Evolutionary conservation across 2,797 vertebrate species (phyloP).

Genomic region (Acrossocheilus fasciatus): DNA sequence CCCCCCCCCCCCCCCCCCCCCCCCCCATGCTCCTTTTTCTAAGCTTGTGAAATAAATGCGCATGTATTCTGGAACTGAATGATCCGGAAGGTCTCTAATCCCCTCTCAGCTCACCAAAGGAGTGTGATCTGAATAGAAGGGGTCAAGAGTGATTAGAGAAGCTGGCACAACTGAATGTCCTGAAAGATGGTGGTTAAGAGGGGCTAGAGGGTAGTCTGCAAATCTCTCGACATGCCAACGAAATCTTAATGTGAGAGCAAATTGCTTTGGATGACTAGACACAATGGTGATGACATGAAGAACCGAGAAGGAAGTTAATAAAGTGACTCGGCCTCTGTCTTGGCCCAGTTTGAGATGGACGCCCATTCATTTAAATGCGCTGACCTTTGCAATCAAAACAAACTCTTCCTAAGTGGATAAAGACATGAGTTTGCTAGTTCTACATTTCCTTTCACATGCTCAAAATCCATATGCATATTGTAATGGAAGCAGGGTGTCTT

Average conservation of each 20-base stretch:
- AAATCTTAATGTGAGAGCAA: conserved; percentile 37
- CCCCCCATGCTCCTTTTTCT: conserved; percentile 3
- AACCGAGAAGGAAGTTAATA: conserved; percentile 14
- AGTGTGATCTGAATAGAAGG: conserved; percentile 39
- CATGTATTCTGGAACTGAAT: conserved; percentile 46
- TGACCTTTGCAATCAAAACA: conserved; percentile 30
- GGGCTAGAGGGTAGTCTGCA: not conserved
- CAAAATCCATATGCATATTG: not conserved
- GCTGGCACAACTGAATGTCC: conserved; percentile 38
- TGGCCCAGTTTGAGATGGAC: not conserved
- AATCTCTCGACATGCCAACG: conserved; percentile 20
- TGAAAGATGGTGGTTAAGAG: conserved; percentile 19
- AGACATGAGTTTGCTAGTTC: not conserved
- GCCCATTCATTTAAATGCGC: not conserved
- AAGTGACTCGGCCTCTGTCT: conserved; percentile 21
- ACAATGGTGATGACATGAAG: conserved; percentile 3
- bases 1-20: not conserved
- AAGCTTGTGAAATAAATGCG: conserved; percentile 32
- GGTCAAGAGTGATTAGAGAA: conserved; percentile 50
- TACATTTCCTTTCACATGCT: conserved; percentile 6
- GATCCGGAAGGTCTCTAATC: conserved; percentile 50
- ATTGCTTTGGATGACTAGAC: conserved; percentile 25
- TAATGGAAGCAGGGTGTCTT: not conserved
- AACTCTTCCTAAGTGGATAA: conserved; percentile 17
- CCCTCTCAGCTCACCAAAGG: conserved; percentile 37